These are phyloP conservation scores for Drosophila multiciliata DNA, from an alignment of 2,888 invertebrate species.

Conservation along the genomic window DNA sequence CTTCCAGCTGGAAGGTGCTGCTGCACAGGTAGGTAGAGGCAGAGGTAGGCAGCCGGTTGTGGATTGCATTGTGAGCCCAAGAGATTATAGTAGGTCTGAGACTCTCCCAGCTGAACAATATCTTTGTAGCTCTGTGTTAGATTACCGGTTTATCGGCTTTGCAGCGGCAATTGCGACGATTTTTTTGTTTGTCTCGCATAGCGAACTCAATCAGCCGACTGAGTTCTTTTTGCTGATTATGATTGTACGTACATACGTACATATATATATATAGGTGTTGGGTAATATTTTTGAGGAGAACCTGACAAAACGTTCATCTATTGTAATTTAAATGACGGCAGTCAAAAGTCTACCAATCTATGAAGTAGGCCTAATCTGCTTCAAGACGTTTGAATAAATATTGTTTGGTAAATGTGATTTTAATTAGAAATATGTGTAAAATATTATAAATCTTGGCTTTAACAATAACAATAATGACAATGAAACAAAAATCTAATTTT, in stretches of 20 bases:
- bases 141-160: conserved; percentile 65
- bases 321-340: neutral
- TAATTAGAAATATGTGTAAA: neutral
- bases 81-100: conserved; percentile 5
- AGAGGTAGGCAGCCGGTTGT: conserved; percentile 22
- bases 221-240: conserved; percentile 31
- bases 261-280: conserved; percentile 42
- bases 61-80: conserved; percentile 39
- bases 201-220: conserved; percentile 54
- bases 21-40: conserved; percentile 31
- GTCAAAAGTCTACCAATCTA: neutral
- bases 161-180: conserved; percentile 26
- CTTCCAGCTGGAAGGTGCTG: conserved; percentile 44
- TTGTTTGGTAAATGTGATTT: neutral
- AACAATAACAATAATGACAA: neutral
- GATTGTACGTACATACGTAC: conserved; percentile 31
- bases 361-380: neutral
- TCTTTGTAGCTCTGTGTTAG: conserved; percentile 37
- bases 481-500: neutral
- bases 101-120: conserved; percentile 14
- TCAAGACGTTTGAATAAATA: neutral
- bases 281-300: conserved; percentile 27
- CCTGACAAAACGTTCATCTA: neutral
- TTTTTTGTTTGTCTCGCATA: conserved; percentile 34
- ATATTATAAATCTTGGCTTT: neutral